Percentiles rank a stretch among this genome's conserved stretches.
phyloP scores from a whole-genome alignment of 1,140 invertebrate genomes.

The Pseudomyrmex dendroicus region DNA sequence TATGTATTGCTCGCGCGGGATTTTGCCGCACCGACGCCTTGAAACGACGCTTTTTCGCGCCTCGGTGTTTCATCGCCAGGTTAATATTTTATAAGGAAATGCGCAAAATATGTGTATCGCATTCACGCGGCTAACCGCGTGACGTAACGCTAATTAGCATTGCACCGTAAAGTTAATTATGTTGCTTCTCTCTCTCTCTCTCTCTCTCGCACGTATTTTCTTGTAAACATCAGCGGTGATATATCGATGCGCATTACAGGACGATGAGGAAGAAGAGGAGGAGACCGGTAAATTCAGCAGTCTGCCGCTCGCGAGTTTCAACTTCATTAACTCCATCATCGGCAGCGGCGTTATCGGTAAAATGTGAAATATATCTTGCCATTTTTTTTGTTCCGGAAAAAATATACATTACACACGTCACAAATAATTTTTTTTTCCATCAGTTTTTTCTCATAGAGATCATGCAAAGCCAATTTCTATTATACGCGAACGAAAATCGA shows the following conservation, averaged over 20 bases:
- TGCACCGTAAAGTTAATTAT: background rate
- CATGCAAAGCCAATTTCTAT: background rate
- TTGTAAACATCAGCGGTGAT: background rate
- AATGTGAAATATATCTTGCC: constrained; percentile 66
- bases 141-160: constrained; percentile 19
- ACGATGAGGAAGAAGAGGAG: constrained; percentile 84
- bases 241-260: constrained; percentile 75
- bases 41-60: background rate
- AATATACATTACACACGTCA: too few relatives aligned
- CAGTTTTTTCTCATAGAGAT: too few relatives aligned
- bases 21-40: background rate
- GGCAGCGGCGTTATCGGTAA: constrained; percentile 95
- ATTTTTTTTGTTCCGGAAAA: too few relatives aligned
- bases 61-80: background rate
- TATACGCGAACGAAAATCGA: too few relatives aligned
- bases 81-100: constrained; percentile 51
- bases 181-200: too few relatives aligned
- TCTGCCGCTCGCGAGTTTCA: constrained; percentile 93
- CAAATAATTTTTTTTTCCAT: too few relatives aligned
- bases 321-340: constrained; percentile 97
- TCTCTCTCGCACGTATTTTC: background rate
- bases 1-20: too few relatives aligned
- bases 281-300: constrained; percentile 86
- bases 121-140: background rate
- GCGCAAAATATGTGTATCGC: background rate